phyloP scores from a whole-genome alignment of 2,113 vertebrate species.

The Lipophrys pholis region DNA sequence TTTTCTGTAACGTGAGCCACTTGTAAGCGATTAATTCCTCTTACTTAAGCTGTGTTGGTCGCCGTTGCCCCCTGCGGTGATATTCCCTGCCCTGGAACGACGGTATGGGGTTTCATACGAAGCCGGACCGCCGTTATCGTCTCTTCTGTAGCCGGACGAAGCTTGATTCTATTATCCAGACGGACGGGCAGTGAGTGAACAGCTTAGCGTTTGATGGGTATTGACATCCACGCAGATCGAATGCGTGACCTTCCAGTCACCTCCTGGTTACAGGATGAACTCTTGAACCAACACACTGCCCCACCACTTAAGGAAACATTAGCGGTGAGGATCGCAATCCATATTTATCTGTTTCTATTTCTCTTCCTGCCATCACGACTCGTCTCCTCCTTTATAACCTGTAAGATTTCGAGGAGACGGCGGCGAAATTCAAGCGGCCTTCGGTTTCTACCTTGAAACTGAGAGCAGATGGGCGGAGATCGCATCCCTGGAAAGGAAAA shows the following conservation, averaged over 20 bases:
- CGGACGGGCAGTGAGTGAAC: conserved; percentile 18
- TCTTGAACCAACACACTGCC: conserved; percentile 13
- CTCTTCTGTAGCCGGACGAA: neutral
- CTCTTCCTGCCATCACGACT: conserved; percentile 3
- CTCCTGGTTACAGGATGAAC: conserved; percentile 43
- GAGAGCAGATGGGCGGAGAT: neutral
- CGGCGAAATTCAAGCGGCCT: neutral
- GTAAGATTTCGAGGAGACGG: neutral
- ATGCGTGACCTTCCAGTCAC: conserved; percentile 56
- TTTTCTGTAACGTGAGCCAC: conserved; percentile 36
- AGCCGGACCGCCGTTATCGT: conserved; percentile 7
- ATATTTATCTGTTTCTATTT: neutral
- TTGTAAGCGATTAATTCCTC: conserved; percentile 17
- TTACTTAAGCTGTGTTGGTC: conserved; percentile 34
- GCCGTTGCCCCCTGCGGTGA: conserved; percentile 25
- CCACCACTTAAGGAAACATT: conserved; percentile 37
- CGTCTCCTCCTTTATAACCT: neutral
- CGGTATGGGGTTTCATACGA: conserved; percentile 27
- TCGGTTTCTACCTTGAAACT: no score
- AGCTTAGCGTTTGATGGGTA: conserved; percentile 44
- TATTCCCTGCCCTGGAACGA: conserved; percentile 49
- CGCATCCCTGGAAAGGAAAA: neutral
- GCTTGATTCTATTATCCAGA: conserved; percentile 31
- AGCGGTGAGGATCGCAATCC: conserved; percentile 26
- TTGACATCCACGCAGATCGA: conserved; percentile 51